Evolutionary conservation across 2,797 vertebrate species (phyloP), one percentile per base, ranked within the genome.

Genomic region (Trachops cirrhosus): DNA sequence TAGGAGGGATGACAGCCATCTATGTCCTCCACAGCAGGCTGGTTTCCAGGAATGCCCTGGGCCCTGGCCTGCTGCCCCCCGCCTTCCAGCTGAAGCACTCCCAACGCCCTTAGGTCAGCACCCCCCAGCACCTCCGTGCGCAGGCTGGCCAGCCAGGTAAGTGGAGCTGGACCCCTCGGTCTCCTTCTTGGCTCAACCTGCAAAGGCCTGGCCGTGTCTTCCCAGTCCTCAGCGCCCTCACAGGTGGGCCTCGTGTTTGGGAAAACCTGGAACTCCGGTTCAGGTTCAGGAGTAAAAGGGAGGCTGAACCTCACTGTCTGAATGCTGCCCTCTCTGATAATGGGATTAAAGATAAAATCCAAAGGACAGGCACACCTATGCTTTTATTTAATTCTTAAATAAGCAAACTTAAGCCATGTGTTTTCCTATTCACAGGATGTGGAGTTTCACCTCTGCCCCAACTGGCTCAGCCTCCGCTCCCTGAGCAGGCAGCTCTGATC

Each of bases 1-100:
- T 19, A 0, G 29, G 14, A 8, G 48, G 32, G 6, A 16, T 34
- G 70, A 75, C 84, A 89, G 74, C 34, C 46, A 73, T 37, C 41
- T 37, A 9, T 50, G 62, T 50, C 84, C 82, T 86, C 74, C 22
- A 19, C 26, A 26, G 86, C 29, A 11, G 48, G 54, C 80, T 79
- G 44, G 46, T 74, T 93, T 95, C 90, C 84, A 93, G 46, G 68
- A 96, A 84, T 68, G 85, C 41, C 71, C 44, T 26, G 9, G 68
- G 32, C 50, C 18, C 37, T 74, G 12, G 52, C 41, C 37, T 19
- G 11, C 12, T 7, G 6, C 5, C 18, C 48, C 50, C 32, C 4
- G 4, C 32, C 18, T 86, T 77, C 59, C 26, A 34, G 7, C 15
- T 41, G 52, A 52, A 75, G 89, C n/a, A 46, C 34, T 18, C 14